phyloP scores from a whole-genome alignment of 53 echinoderm and acorn worm genomes.

The Glandiceps talaboti region DNA sequence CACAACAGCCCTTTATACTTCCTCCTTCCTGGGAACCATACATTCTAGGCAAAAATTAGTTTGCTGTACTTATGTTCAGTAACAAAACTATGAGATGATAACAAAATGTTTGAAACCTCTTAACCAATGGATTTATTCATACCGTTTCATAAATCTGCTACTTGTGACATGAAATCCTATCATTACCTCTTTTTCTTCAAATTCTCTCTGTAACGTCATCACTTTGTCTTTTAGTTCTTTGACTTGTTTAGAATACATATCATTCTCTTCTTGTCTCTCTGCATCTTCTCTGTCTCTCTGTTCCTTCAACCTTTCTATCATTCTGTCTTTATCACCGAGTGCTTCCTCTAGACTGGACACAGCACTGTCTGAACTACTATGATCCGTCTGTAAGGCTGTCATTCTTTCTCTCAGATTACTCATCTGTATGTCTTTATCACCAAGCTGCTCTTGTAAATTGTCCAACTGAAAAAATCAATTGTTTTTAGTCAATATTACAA shows the following conservation, averaged over 20 bases:
- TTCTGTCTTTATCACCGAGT: conserved; percentile 73
- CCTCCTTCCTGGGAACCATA: neutral
- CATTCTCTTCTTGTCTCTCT: conserved; percentile 49
- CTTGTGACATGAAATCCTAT: no score
- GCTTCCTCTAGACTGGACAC: conserved; percentile 96
- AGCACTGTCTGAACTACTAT: conserved; percentile 77
- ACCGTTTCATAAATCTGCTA: no score
- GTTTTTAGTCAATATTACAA: no score
- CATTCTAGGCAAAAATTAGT: neutral
- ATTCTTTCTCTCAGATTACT: conserved; percentile 33
- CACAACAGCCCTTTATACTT: no score
- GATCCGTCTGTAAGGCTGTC: conserved; percentile 62
- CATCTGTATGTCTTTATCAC: conserved; percentile 56
- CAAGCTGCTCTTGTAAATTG: conserved; percentile 72
- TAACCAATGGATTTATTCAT: no score
- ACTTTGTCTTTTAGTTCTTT: conserved; percentile 45
- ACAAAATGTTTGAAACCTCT: no score
- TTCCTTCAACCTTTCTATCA: conserved; percentile 43
- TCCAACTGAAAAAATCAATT: conserved; percentile 82
- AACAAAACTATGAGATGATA: no score
- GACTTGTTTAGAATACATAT: conserved; percentile 35
- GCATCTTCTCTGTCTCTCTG: conserved; percentile 38
- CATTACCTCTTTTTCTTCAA: conserved; percentile 82
- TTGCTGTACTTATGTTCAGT: no score
- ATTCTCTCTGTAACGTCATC: conserved; percentile 51